Base-by-base conservation (phyloP, 2,888 invertebrate genomes). In the Eudemis profundana region DNA sequence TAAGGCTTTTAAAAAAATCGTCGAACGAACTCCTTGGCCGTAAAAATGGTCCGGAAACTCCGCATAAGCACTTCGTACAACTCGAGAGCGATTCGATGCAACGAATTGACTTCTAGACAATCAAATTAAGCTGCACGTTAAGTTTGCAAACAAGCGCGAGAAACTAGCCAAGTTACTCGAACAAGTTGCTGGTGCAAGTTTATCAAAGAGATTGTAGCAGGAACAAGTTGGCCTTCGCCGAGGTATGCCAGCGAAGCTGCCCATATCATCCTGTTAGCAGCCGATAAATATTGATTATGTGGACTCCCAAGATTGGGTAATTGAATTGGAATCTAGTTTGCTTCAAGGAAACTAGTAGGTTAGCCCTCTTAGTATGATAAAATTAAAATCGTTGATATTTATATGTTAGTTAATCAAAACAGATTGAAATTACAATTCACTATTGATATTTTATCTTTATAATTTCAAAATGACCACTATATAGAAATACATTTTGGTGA, bases 81-180 rank as follows among this genome's bases (percentile, higher is more conserved):
- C 69, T 63, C 61, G 49, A 60, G 49, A 75, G 72, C 75, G 71
- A 70, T 70, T 73, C 78, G 77, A 75, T 76, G 83, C 83, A 85
- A 84, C 82, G 81, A 87, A 88, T 87, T 83, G 86, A 88, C 88
- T 89, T 85, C 84, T 81, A 82, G 87, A 86, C 85, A 84, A 90
- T 90, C 89, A 87, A 91, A 90, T 90, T 90, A 90, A 84, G 84
- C 73, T 82, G 79, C 80, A 85, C 82, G 86, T 83, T 87, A 86
- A 89, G 87, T 89, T 89, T 82, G 82, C 86, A 85, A 87, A 87
- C 88, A 84, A 80, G 81, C 86, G 83, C 83, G 77, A 82, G 82
- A 73, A 83, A 76, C 79, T 67, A 69, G 72, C 76, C 83, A 86
- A 90, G 84, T 89, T 88, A 75, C 70, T 67, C 65, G 71, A 64